Base-by-base conservation (phyloP, 2,797 vertebrate genomes). In the Jordanella pulchra region DNA sequence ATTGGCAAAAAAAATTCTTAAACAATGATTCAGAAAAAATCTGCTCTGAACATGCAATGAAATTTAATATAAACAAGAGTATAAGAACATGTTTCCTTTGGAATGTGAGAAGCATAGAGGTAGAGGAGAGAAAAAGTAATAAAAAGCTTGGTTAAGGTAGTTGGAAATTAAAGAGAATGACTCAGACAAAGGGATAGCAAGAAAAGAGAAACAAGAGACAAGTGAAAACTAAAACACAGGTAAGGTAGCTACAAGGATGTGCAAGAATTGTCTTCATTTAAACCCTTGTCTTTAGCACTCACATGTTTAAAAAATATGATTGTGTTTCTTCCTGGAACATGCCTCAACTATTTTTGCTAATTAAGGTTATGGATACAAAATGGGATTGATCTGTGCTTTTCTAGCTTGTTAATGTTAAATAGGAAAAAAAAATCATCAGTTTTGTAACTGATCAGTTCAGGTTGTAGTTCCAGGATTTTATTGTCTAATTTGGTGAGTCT, bases 1-100 rank as follows among this genome's bases (percentile, higher is more conserved):
- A 78, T 72, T 55, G 1, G 28, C 69, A 61, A 48, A 76, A 47
- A n/a, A 75, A 28, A 39, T 32, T 79, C 74, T 86, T 87, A 77
- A 77, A 67, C 64, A 77, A 87, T 87, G 87, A 92, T 91, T 83
- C 86, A 90, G 85, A 90, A 84, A 84, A 79, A 82, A 81, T 11
- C 88, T 86, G 89, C 82, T 82, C 87, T 81, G 81, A 76, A 83
- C 88, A 81, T 65, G 85, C 83, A 83, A 85, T 89, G 85, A 90
- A 91, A 91, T 89, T 86, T 78, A 79, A 90, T 86, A 84, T 82
- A 81, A 85, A 86, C 89, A 86, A 88, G 91, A 91, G 85, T 89
- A 91, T 44, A 81, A 74, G 85, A 86, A 86, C 70, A 69, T 83
- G 76, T 86, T 75, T 82, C 82, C 80, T 70, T 10, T 79, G 76